Base-by-base conservation (phyloP, 2,797 vertebrate genomes). In the Dallia pectoralis region DNA sequence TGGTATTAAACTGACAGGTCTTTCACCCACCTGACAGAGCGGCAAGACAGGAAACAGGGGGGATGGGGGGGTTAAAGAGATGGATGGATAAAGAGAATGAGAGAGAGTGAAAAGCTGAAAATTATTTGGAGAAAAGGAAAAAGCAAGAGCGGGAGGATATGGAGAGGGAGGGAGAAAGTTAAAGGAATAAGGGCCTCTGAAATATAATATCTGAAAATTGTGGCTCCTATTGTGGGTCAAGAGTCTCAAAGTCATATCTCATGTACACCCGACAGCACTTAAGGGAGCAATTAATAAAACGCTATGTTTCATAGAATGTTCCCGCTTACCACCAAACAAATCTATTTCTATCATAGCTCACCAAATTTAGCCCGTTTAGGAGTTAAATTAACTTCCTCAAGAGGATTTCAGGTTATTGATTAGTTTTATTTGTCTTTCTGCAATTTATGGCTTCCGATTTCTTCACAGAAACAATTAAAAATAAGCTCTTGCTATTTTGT, bases 61-160 rank as follows among this genome's bases (percentile, higher is more conserved):
- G 32, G 65, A n/a, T n/a, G 5, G 40, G 51, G 63, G 29, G 22
- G 25, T 1, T 48, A 70, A 25, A 53, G 69, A 69, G 30, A 74
- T 25, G 63, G 53, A 59, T 48, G 12, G 33, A 27, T 56, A 22
- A 12, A 68, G 32, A 49, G 62, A 48, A 33, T 1, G 18, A 44
- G 18, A 70, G 33, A 61, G 40, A 70, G 44, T 47, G 72, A 53
- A 62, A 59, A 29, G 63, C 48, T 19, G 11, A 70, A 33, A 64
- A 67, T 61, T 77, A 80, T 72, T 72, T 71, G 75, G 73, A 67
- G 69, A 33, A 65, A 67, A 15, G 33, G 32, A 16, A 4, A 66
- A 32, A 66, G 63, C 30, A 7, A 36, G 16, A 36, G 32, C n/a
- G 64, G 36, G 64, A 36, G 14, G 11, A 32, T 33, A 18, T 8